phyloP scores from a whole-genome alignment of 53 echinoderm and acorn worm genomes.

The Crossaster papposus region DNA sequence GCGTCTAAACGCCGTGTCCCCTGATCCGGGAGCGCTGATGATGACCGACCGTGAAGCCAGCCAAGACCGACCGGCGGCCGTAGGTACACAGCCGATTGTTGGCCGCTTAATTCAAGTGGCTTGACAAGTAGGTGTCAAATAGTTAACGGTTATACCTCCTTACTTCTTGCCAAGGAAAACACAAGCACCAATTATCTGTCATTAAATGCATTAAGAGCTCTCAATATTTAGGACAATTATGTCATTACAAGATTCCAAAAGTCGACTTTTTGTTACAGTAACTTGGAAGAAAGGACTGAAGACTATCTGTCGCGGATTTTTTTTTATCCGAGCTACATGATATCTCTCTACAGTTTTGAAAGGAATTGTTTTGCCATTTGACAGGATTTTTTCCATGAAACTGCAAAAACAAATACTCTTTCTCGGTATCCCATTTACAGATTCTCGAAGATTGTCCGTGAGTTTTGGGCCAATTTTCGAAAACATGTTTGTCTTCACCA shows the following conservation, averaged over 20 bases:
- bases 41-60: neutral
- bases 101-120: neutral
- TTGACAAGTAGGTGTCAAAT: slow-evolving; percentile 33
- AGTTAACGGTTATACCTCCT: slow-evolving; percentile 5
- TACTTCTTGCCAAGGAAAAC: neutral
- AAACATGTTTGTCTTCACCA: no score
- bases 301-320: no score
- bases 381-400: neutral
- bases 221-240: neutral
- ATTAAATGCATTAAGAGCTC: neutral
- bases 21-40: neutral
- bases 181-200: neutral
- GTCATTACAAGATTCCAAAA: neutral
- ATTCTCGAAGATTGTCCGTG: neutral
- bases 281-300: no score
- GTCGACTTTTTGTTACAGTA: neutral
- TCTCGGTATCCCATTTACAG: neutral
- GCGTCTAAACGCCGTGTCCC: neutral
- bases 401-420: neutral
- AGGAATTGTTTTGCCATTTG: no score
- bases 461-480: no score
- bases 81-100: slow-evolving; percentile 40
- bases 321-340: neutral
- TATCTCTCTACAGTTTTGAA: neutral
- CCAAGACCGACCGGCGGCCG: slow-evolving; percentile 32